These are phyloP conservation scores for Vulpes vulpes DNA, from an alignment of 2,113 vertebrate species.

Conservation along the genomic window DNA sequence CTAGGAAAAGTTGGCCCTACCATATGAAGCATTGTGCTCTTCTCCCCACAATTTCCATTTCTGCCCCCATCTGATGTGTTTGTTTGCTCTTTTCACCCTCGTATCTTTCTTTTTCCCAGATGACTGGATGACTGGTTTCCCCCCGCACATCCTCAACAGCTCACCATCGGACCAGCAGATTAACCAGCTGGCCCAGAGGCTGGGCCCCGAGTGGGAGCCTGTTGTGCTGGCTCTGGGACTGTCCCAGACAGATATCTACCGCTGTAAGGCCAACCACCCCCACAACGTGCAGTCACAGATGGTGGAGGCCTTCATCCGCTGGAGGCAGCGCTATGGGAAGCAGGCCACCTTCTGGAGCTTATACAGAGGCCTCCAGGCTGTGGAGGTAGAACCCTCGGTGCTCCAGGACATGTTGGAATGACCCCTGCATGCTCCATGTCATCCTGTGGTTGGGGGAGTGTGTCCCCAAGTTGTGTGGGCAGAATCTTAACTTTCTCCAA, in stretches of 20 bases:
- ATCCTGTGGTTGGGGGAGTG: accelerated
- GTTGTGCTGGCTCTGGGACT: conserved; percentile 93
- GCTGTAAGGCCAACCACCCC: conserved; percentile 92
- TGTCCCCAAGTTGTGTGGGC: not conserved
- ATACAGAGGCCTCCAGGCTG: conserved; percentile 84
- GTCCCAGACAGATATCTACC: conserved; percentile 90
- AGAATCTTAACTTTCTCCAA: not conserved
- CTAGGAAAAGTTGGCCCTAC: not conserved
- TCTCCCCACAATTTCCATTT: accelerated
- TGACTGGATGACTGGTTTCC: conserved; percentile 66
- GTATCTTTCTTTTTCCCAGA: conserved; percentile 82
- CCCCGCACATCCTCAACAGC: conserved; percentile 84
- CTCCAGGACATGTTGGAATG: conserved; percentile 88
- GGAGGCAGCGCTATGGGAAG: conserved; percentile 91
- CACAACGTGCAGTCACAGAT: conserved; percentile 91
- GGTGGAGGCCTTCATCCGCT: conserved; percentile 92
- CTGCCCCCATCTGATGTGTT: not conserved
- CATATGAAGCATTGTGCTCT: accelerated
- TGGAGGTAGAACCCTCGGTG: conserved; percentile 89
- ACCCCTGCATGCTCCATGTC: not conserved
- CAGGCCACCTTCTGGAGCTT: conserved; percentile 91
- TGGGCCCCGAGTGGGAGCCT: conserved; percentile 93
- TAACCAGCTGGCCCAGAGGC: conserved; percentile 89
- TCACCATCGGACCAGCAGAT: conserved; percentile 93
- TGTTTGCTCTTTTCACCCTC: not conserved